These are phyloP conservation scores for Nibea albiflora DNA, from an alignment of 2,113 vertebrate species.

Conservation along the genomic window DNA sequence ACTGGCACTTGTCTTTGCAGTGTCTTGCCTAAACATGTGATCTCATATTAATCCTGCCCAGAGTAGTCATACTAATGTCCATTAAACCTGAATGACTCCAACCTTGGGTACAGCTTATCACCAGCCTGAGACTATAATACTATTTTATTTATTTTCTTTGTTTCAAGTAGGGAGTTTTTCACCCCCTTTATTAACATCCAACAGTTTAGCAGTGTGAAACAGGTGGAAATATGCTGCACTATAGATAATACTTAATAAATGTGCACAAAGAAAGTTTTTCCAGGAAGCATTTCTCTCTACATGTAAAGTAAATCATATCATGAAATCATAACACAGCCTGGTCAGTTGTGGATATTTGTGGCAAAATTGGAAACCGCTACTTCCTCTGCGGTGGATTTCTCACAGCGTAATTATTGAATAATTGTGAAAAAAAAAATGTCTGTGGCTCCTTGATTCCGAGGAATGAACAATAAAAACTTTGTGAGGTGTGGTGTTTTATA, in stretches of 20 bases:
- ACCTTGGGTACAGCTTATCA: background rate
- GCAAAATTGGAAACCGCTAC: background rate
- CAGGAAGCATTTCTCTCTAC: background rate
- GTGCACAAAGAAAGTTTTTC: background rate
- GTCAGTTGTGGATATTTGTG: background rate
- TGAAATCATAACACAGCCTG: background rate
- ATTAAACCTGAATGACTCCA: background rate
- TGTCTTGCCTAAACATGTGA: slow-evolving; percentile 12
- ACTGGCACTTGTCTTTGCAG: background rate
- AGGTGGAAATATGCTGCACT: background rate
- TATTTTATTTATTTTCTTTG: background rate
- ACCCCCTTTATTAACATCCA: background rate
- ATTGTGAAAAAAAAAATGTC: background rate
- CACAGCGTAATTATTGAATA: background rate
- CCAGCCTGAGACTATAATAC: background rate
- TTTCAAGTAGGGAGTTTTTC: too few species aligned
- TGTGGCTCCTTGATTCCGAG: background rate
- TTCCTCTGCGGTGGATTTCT: slow-evolving; percentile 14
- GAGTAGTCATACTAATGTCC: background rate
- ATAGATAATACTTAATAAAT: background rate
- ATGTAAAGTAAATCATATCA: background rate
- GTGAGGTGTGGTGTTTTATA: background rate
- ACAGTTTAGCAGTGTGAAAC: background rate
- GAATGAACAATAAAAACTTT: background rate
- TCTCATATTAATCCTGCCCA: background rate